Base-by-base conservation (phyloP, 2,888 invertebrate genomes). In the Lymantria dispar region DNA sequence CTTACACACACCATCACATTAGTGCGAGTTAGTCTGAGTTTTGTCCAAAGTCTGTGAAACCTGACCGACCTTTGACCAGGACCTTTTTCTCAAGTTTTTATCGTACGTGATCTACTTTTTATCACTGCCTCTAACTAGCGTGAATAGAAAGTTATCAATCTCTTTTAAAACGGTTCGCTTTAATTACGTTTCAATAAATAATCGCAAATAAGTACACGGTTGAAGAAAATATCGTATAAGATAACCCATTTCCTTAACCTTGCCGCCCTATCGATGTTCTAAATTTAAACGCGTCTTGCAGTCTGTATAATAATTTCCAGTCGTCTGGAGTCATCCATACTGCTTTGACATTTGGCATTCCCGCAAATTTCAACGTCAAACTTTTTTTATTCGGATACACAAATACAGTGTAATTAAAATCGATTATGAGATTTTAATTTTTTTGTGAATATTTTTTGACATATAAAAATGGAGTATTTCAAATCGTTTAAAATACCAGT, bases 261-360 rank as follows among this genome's bases (percentile, higher is more conserved):
- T 51, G 52, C 69, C 76, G 76, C 75, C 76, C 64, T 74, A 71
- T 78, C 78, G 72, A 80, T 79, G 66, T 50, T 60, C 75, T 75
- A 74, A 73, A 75, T 71, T 73, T 79, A 80, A 45, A 47, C 52
- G 65, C 74, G 83, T 73, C 81, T 77, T 76, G 74, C 76, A 74
- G 79, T 80, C 81, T 80, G 68, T 66, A 38, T 47, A 52, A 57
- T 39, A 58, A 62, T 61, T 67, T 82, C 80, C 82, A 83, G 83
- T 81, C 58, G 64, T 50, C 80, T 81, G 77, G 79, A 81, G 62
- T 54, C 70, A 33, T 71, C 68, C 71, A 68, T 56, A 54, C 48
- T 47, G 70, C 54, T 68, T 62, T 70, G 58, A 61, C 68, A 68
- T 67, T 66, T 69, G 63, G 56, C 52, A 57, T 66, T 72, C 70